Evolutionary conservation across 2,888 invertebrate species (phyloP).

Genomic region (Euclidia mi): DNA sequence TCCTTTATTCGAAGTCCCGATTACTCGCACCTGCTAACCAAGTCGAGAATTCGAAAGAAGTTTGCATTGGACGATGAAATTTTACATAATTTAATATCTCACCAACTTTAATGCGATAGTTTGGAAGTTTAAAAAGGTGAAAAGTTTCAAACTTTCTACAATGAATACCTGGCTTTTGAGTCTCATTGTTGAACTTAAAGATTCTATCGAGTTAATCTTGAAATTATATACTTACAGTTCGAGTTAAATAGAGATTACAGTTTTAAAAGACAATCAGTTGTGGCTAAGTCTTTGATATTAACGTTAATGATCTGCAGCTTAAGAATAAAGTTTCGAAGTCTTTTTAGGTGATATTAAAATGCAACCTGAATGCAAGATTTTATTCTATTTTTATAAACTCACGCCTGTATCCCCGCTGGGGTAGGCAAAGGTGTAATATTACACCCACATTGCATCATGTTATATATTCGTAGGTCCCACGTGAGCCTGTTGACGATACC

Average conservation of each 20-base stretch:
- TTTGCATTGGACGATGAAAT: background rate
- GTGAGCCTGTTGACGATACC: too few relatives aligned
- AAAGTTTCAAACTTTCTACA: constrained; percentile 9
- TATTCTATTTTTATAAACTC: too few relatives aligned
- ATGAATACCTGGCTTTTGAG: background rate
- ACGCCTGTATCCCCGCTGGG: too few relatives aligned
- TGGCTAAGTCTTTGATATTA: constrained; percentile 2
- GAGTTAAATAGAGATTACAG: constrained; percentile 15
- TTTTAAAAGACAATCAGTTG: constrained; percentile 12
- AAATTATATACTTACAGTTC: constrained; percentile 6
- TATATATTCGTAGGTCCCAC: too few relatives aligned
- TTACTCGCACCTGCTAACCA: too few relatives aligned
- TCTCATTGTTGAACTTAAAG: constrained; percentile 12
- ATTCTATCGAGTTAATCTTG: constrained; percentile 18
- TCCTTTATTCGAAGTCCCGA: too few relatives aligned
- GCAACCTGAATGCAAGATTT: too few relatives aligned
- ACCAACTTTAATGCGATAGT: constrained; percentile 10
- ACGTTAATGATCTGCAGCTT: background rate
- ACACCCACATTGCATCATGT: too few relatives aligned
- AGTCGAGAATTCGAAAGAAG: too few relatives aligned
- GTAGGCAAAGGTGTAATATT: too few relatives aligned
- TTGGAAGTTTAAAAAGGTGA: constrained; percentile 16
- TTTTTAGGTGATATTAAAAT: too few relatives aligned
- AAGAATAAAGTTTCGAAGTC: too few relatives aligned
- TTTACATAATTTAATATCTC: constrained; percentile 12